Base-by-base conservation (phyloP, 2,888 invertebrate genomes). In the Gastrophysa polygoni region DNA sequence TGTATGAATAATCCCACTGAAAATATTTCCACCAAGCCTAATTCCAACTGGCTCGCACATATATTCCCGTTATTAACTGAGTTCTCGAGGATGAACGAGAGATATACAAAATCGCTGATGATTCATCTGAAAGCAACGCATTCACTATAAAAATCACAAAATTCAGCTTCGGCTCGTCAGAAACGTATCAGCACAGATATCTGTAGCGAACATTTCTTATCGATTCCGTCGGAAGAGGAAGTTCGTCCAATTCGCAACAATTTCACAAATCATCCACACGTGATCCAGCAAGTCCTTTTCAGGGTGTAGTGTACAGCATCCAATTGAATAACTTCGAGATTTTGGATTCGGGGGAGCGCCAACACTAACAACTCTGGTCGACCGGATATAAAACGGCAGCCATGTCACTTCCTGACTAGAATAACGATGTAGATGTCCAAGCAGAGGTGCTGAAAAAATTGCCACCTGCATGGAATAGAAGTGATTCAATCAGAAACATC, bases 361-460 rank as follows among this genome's bases (percentile, higher is more conserved):
- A 59, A 61, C 71, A 69, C 71, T 75, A 76, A 76, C 74, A 75
- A 75, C 69, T 66, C 70, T 60, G 71, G 70, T 68, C 74, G 68
- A 68, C 71, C 72, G 75, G 76, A 76, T 76, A 77, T 78, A 76
- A 77, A 76, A 75, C 75, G 71, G 69, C 74, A 72, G 73, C 73
- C 74, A 73, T 72, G 75, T 76, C 76, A 75, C 74, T 74, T 75
- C 75, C 76, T 76, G 78, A 76, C 76, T 71, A 68, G 76, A 78
- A 78, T 77, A 76, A 77, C 72, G 75, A 75, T 38, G 38, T 14
- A 14, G 14, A 38, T 14, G 14, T 14, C 38, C 38, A n/a, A 38
- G 38, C 38, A 38, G n/a, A 38, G 14, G 38, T 11, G 38, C 14
- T 11, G 4, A 7, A 38, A 38, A 38, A 38, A 38, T 38, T n/a